phyloP scores from a whole-genome alignment of 2,797 vertebrate species.

The Hoplostethus mediterraneus region DNA sequence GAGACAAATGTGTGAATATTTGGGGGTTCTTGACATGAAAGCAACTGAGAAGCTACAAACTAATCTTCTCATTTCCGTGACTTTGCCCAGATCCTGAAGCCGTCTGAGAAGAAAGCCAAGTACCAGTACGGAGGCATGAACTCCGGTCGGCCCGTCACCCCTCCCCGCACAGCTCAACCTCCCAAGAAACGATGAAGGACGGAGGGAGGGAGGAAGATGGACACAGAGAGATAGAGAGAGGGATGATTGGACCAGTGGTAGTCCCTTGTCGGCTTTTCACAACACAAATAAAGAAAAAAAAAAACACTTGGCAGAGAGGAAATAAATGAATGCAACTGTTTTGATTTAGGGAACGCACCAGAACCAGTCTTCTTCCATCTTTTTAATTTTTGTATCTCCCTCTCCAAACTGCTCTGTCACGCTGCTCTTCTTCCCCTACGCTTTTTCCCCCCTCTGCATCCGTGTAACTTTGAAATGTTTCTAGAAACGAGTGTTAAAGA shows the following conservation, averaged over 20 bases:
- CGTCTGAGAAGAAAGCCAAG: conserved; percentile 89
- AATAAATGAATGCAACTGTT: conserved; percentile 39
- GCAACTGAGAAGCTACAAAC: too few relatives aligned
- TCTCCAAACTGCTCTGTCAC: conserved; percentile 56
- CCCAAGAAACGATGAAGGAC: conserved; percentile 87
- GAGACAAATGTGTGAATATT: too few relatives aligned
- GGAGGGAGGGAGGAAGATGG: conserved; percentile 36
- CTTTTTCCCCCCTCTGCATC: conserved; percentile 45
- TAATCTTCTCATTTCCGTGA: not conserved
- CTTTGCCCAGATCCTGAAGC: conserved; percentile 85
- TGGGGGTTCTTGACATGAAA: too few relatives aligned
- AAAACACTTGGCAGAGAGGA: conserved; percentile 59
- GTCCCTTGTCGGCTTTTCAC: conserved; percentile 36
- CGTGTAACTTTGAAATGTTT: conserved; percentile 65
- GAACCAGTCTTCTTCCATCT: conserved; percentile 24
- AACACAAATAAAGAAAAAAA: conserved; percentile 31
- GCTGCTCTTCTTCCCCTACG: conserved; percentile 39
- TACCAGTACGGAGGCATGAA: conserved; percentile 90
- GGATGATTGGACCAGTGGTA: conserved; percentile 5
- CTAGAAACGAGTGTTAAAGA: conserved; percentile 68
- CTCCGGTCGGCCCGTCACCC: conserved; percentile 85
- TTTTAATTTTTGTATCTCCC: conserved; percentile 34
- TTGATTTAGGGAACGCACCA: conserved; percentile 52
- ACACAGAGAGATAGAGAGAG: conserved; percentile 34
- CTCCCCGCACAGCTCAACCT: conserved; percentile 86